These are phyloP conservation scores for Microctenopoma steveboyesi DNA, from an alignment of 2,797 vertebrate species.

Conservation along the genomic window DNA sequence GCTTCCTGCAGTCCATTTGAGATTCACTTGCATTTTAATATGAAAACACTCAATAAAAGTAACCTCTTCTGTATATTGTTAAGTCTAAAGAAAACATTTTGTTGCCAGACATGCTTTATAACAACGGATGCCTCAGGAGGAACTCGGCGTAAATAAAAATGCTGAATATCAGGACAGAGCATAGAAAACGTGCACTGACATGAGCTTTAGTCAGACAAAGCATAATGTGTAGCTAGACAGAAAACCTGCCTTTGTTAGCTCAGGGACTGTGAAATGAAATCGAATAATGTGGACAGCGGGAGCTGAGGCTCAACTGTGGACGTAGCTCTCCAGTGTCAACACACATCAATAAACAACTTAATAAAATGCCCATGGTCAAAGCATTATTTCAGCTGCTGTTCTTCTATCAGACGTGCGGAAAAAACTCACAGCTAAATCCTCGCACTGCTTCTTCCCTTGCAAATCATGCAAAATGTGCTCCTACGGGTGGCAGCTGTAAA, in stretches of 20 bases:
- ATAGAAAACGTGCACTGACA: slow-evolving; percentile 50
- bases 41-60: slow-evolving; percentile 34
- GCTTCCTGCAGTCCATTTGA: slow-evolving; percentile 22
- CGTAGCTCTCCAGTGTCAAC: slow-evolving; percentile 74
- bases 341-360: slow-evolving; percentile 78
- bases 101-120: slow-evolving; percentile 48
- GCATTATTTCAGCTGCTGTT: slow-evolving; percentile 65
- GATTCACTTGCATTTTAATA: slow-evolving; percentile 37
- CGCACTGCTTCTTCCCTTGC: slow-evolving; percentile 20
- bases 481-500: slow-evolving; percentile 46
- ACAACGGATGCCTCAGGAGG: slow-evolving; percentile 53
- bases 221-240: slow-evolving; percentile 62
- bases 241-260: slow-evolving; percentile 74
- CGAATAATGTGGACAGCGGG: slow-evolving; percentile 74
- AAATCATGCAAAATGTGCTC: not conserved
- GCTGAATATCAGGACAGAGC: slow-evolving; percentile 62
- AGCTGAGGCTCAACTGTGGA: slow-evolving; percentile 55
- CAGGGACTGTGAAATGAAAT: slow-evolving; percentile 76
- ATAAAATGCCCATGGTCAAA: slow-evolving; percentile 73
- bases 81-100: slow-evolving; percentile 52
- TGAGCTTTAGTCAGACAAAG: slow-evolving; percentile 58
- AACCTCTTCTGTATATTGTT: slow-evolving; percentile 18
- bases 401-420: slow-evolving; percentile 39
- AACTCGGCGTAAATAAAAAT: slow-evolving; percentile 64
- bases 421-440: slow-evolving; percentile 45